Evolutionary conservation across 2,113 vertebrate genomes (phyloP), one percentile per base, ranked within the genome.

Genomic region (Python bivittatus): DNA sequence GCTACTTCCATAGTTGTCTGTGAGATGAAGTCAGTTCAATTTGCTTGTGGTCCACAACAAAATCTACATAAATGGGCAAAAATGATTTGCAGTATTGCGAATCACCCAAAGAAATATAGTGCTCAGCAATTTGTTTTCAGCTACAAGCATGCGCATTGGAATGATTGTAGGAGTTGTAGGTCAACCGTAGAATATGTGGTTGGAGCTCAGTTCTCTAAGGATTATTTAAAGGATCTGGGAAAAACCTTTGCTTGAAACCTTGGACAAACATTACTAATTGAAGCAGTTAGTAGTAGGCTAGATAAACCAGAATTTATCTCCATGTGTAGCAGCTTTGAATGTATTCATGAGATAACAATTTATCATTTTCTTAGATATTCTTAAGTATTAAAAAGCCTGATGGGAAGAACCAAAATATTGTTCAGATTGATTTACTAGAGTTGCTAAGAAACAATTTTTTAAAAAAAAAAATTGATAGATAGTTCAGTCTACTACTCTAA

Each of bases 11-110:
- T 95, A 91, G 94, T 64, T 90, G 95, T 95, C 92, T 95, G 96
- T 93, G 53, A 97, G 92, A 96, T 96, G 60, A 96, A 97, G 93
- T 96, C 91, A 95, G 94, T 91, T 93, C 91, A 94, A 94, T 94
- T 97, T 96, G 95, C 93, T 96, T 95, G 90, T 87, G 94, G 23
- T 96, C 95, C 90, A 95, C 94, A 87, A 94, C 94, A 93, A 95
- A 94, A 9, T 97, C 93, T 97, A 96, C 94, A 57, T 96, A 17
- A 95, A 95, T 54, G 25, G 95, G 93, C 95, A 88, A 94, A 17
- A 94, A 93, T 6, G 95, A 89, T 53, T 17, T 95, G 53, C 90
- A 89, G 15, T 91, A 88, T 42, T 2, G 92, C 83, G 56, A 54
- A 94, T 60, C 25, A 83, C 83, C n/a, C 88, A 0, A 0, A 68